Evolutionary conservation across 2,888 invertebrate genomes (phyloP), one percentile per base, ranked within the genome.

Genomic region (Drosophila heteroneura): DNA sequence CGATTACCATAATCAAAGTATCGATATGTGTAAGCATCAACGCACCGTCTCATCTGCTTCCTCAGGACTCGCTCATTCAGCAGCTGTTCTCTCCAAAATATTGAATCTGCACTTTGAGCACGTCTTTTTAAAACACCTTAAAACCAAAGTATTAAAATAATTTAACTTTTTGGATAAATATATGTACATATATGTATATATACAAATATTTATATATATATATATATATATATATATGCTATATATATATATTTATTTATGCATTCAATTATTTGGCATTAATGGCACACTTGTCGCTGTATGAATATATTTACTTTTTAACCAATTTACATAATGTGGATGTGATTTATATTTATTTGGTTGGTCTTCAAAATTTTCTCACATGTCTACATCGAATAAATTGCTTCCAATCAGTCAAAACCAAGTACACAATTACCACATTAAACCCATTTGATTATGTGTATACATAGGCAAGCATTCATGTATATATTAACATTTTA

Each of bases 201-300:
- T 74, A 75, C 33, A 33, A 12, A 7, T 19, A 37, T 19, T 7
- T 12, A 12, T 44, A 6, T 22, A 22, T 16, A 47, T 16, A 28
- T 3, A 28, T 22, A 12, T 44, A 14, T 22, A n/a, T 16, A 47
- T 16, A 28, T 2, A 28, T 7, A 22, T 22, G 22, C 22, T 2
- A 28, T n/a, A 12, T 44, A 12, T 16, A 47, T 16, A 28, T 2
- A 28, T 7, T 16, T 22, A 16, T 41, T 7, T 32, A 16, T 22
- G 0, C 16, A 41, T 76, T 76, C 74, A 76, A 83, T 83, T 88
- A 81, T 89, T 87, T 89, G 85, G 86, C 85, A 81, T 86, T 69
- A 74, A 81, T 76, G 58, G 70, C 69, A 72, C 58, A 77, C 70
- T 67, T 79, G 69, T 63, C 14, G 22, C 16, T 47, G 70, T 72